phyloP scores from a whole-genome alignment of 1,140 invertebrate species.

The Brachionus manjavacas region DNA sequence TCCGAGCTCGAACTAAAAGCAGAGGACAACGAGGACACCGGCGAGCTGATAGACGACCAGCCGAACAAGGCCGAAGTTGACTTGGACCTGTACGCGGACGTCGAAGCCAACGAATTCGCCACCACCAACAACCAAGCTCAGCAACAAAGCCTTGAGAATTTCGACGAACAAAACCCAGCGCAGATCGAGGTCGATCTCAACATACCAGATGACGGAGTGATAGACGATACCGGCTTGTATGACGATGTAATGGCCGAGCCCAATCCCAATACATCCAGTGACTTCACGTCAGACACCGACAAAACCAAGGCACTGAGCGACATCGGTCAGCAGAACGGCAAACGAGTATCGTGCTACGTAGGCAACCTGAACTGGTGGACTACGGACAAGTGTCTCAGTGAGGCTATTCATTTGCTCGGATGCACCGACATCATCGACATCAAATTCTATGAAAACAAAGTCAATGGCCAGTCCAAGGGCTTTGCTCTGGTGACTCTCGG shows the following conservation, averaged over 20 bases:
- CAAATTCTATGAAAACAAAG: constrained; percentile 98
- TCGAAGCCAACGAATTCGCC: constrained; percentile 18
- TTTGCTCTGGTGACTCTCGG: constrained; percentile 86
- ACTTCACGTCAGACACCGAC: neutral
- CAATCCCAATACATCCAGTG: neutral
- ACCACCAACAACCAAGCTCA: neutral
- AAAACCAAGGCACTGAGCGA: neutral
- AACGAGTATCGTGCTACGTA: constrained; percentile 18
- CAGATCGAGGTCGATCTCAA: constrained; percentile 1
- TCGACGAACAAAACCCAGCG: neutral
- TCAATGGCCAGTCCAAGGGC: constrained; percentile 98
- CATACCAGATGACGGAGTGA: constrained; percentile 1
- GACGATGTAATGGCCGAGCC: constrained; percentile 37
- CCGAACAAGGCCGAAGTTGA: constrained; percentile 7
- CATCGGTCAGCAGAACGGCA: neutral
- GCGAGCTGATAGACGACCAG: neutral
- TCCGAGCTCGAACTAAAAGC: neutral
- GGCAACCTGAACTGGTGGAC: constrained; percentile 67
- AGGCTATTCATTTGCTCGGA: constrained; percentile 77
- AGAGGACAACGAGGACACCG: neutral
- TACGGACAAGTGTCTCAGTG: constrained; percentile 88
- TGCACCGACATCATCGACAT: constrained; percentile 91
- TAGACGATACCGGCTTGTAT: constrained; percentile 12
- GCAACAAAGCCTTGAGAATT: neutral
- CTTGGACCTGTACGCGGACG: constrained; percentile 34